A percentile compares a stretch with the other conserved stretches of the same genome.
Conservation (phyloP, 2,888 invertebrate species). For the Vanessa cardui region DNA sequence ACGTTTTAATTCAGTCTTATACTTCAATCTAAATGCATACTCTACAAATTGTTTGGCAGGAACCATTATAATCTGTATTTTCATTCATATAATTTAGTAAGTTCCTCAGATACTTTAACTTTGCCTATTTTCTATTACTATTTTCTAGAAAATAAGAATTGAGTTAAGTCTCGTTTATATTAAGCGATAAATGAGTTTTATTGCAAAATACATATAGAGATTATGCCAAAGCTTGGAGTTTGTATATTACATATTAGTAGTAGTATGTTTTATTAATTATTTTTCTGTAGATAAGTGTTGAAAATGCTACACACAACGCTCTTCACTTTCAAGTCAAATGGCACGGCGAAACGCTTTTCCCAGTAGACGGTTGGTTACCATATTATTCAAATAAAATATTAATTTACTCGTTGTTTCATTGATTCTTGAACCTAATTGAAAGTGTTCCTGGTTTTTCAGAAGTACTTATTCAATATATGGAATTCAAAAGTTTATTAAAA, state of each 20-base stretch:
- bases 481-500: conserved; percentile 32
- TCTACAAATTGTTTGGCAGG: too few relatives aligned
- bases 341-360: conserved; percentile 53
- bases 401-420: neutral
- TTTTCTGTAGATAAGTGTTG: conserved; percentile 49
- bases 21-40: too few relatives aligned
- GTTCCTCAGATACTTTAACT: too few relatives aligned
- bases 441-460: conserved; percentile 40
- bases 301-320: conserved; percentile 39
- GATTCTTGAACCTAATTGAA: neutral
- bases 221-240: neutral
- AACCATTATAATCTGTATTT: too few relatives aligned
- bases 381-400: neutral
- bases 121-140: too few relatives aligned
- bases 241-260: neutral
- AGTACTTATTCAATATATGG: conserved; percentile 48
- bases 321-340: conserved; percentile 54
- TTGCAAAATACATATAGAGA: neutral
- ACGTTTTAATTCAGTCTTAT: too few relatives aligned
- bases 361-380: conserved; percentile 55
- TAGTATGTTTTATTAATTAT: neutral
- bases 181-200: too few relatives aligned
- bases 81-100: too few relatives aligned
- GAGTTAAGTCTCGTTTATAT: too few relatives aligned
- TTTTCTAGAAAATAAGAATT: too few relatives aligned